Base-by-base conservation (phyloP, 2,888 invertebrate genomes). In the Conchocele bisecta region DNA sequence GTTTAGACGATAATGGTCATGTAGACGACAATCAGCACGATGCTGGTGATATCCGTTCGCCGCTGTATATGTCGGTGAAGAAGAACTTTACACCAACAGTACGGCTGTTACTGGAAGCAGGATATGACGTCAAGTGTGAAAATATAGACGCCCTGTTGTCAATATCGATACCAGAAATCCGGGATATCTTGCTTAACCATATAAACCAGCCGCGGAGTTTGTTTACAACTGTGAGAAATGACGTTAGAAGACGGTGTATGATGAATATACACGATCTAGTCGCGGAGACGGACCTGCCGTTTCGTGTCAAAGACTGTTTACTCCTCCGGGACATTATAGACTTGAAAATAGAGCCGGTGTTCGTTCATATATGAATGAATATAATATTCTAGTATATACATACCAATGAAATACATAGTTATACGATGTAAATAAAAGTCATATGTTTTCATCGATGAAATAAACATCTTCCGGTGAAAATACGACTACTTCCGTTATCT, bases 311-410 rank as follows among this genome's bases (percentile, higher is more conserved):
- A 15, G 77, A 77, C 31, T 65, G 64, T 56, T 28, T 77, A 17
- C 39, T 77, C n/a, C 42, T 74, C 13, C 42, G 74, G 42, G 74
- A 77, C 54, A n/a, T 77, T 22, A 26, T 77, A 13, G 71, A 71
- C 31, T 48, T 71, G 15, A 69, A 68, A 57, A 64, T 67, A 17
- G 71, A 75, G 51, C 73, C 68, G 17, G 68, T 50, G n/a, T 51
- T 72, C 37, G 51, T 51, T 31, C 51, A 51, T 51, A 9, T 51
- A 22, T 51, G n/a, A n/a, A n/a, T n/a, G n/a, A n/a, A n/a, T n/a
- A n/a, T n/a, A n/a, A n/a, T n/a, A n/a, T n/a, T n/a, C n/a, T n/a
- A n/a, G n/a, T n/a, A n/a, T n/a, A n/a, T n/a, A n/a, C n/a, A n/a
- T n/a, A n/a, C n/a, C n/a, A n/a, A n/a, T n/a, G n/a, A n/a, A n/a